These are phyloP conservation scores for Stenchaetothrips biformis DNA, from an alignment of 2,888 invertebrate genomes.

Conservation along the genomic window DNA sequence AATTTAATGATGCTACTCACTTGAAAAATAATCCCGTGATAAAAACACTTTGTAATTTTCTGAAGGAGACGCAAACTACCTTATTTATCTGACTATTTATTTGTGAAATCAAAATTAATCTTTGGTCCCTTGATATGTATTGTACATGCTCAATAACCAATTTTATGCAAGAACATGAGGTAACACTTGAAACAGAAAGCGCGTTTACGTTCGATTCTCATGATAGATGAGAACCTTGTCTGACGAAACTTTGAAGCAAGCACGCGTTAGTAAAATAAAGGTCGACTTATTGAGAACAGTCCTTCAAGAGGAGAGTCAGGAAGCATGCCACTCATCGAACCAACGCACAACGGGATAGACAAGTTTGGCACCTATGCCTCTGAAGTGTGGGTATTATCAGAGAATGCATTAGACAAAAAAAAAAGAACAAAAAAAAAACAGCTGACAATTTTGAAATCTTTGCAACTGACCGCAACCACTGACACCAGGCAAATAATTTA, in stretches of 20 bases:
- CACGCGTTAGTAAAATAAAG: neutral
- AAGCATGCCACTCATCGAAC: no score
- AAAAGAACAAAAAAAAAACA: no score
- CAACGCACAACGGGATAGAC: no score
- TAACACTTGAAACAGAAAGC: constrained; percentile 22
- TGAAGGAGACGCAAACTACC: neutral
- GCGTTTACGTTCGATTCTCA: neutral
- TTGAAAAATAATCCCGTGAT: neutral
- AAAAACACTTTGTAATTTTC: neutral
- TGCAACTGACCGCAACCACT: no score
- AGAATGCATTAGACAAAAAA: no score
- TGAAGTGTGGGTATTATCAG: no score
- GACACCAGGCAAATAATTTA: no score
- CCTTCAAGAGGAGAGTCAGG: no score
- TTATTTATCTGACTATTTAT: neutral
- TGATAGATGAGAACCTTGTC: constrained; percentile 8
- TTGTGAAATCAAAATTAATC: neutral
- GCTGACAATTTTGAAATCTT: no score
- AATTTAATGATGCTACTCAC: neutral
- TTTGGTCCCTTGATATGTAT: constrained; percentile 20
- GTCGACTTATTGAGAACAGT: no score
- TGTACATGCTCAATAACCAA: neutral
- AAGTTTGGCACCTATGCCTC: no score
- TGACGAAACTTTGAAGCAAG: neutral
- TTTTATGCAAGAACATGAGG: neutral